These are phyloP conservation scores for Drosophila anomelani DNA, from an alignment of 2,888 invertebrate genomes.

Conservation along the genomic window DNA sequence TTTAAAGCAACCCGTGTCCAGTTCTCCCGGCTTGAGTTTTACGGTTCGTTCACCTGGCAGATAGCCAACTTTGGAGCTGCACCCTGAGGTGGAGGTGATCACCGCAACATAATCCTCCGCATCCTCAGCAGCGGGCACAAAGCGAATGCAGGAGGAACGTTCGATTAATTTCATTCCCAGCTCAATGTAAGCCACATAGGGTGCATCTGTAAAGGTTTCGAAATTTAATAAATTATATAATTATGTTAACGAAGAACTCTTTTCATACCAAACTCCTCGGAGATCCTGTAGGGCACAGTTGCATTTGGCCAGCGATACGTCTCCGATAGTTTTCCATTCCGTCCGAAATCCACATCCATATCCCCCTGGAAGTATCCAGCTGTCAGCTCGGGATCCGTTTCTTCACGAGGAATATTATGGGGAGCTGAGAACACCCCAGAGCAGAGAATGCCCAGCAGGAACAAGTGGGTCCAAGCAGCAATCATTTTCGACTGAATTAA, in stretches of 20 bases:
- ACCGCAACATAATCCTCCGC: constrained; percentile 60
- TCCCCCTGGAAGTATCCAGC: constrained; percentile 91
- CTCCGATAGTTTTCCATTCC: constrained; percentile 87
- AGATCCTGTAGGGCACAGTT: constrained; percentile 87
- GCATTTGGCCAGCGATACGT: constrained; percentile 88
- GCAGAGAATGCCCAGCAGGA: constrained; percentile 16
- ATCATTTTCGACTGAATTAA: constrained; percentile 54
- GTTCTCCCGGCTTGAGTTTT: constrained; percentile 59
- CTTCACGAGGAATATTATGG: constrained; percentile 1
- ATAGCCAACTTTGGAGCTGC: constrained; percentile 91
- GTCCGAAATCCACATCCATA: constrained; percentile 87
- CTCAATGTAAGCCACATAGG: constrained; percentile 87
- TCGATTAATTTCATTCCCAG: constrained; percentile 90
- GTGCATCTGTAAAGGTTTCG: constrained; percentile 62
- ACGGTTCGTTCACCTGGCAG: constrained; percentile 82
- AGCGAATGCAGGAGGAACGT: constrained; percentile 89
- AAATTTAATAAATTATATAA: background rate
- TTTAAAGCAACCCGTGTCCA: constrained; percentile 78
- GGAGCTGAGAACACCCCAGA: constrained; percentile 21
- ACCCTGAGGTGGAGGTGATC: constrained; percentile 85
- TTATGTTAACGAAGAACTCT: too few relatives aligned
- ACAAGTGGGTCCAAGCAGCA: constrained; percentile 25
- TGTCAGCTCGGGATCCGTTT: constrained; percentile 89
- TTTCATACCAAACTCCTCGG: constrained; percentile 57
- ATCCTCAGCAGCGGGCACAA: constrained; percentile 86